Percentiles rank a stretch among this genome's conserved stretches.
Conservation (phyloP, 2,888 invertebrate genomes). For the Sarcophaga subvicina region DNA sequence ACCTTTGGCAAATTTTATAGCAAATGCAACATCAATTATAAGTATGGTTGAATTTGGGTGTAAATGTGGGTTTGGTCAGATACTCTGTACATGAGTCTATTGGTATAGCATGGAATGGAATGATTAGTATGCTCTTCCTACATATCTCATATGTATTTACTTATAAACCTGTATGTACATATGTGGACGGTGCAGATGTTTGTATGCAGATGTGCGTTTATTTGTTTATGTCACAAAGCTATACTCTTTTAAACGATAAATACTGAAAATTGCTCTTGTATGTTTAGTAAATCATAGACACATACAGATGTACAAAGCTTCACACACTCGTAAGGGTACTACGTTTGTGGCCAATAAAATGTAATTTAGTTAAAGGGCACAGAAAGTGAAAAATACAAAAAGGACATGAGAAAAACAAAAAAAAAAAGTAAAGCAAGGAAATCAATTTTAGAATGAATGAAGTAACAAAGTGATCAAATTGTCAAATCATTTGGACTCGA, state of each 20-base stretch:
- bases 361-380: constrained; percentile 1
- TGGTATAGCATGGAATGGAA: not conserved
- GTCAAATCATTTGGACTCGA: not conserved
- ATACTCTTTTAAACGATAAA: constrained; percentile 20
- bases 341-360: constrained; percentile 4
- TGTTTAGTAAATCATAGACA: constrained; percentile 13
- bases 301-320: not conserved
- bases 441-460: not conserved
- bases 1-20: constrained; percentile 68
- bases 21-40: constrained; percentile 68
- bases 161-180: not conserved
- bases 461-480: not conserved
- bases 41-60: constrained; percentile 58
- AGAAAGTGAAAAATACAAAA: not conserved
- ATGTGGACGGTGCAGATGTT: not conserved
- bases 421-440: not conserved
- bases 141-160: not conserved
- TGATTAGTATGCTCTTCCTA: constrained; percentile 8
- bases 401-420: not conserved
- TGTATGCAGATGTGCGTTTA: not conserved
- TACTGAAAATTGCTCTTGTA: not conserved
- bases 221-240: constrained; percentile 30
- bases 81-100: not conserved
- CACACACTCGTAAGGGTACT: not conserved
- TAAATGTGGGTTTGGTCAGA: constrained; percentile 28